Base-by-base conservation (phyloP, 2,113 vertebrate species). In the Podarcis raffonei region DNA sequence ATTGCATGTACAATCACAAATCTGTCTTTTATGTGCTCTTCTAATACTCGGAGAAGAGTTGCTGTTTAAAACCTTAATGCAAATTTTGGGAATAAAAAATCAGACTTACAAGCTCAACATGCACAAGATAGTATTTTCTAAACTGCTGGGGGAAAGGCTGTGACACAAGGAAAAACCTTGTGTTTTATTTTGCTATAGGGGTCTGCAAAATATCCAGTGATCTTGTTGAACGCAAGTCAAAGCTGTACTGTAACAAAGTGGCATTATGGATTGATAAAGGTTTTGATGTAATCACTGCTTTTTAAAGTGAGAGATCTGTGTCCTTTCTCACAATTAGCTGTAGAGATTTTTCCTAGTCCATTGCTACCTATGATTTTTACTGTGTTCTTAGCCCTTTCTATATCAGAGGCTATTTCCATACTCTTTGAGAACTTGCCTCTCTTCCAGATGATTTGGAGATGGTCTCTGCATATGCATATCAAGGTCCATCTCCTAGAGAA, bases 61-160 rank as follows among this genome's bases (percentile, higher is more conserved):
- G 25, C n/a, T 2, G 59, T n/a, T 59, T 0, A 0, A 42, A 87
- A 57, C 53, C 23, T 32, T 69, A n/a, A 22, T 8, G 23, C 11
- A 0, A 8, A 66, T n/a, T n/a, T 22, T 66, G 69, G 48, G 2
- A 82, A 3, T n/a, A n/a, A 48, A 35, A 53, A 72, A 88, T 27
- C 13, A 83, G 16, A 59, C n/a, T 1, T 62, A 53, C 12, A 53
- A 53, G 48, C 11, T 79, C 82, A 65, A 90, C 18, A 7, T 78
- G 86, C 68, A 42, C n/a, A 75, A 84, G 75, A 6, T 27, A 27
- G 12, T 18, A 39, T 39, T 35, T 39, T 15, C 23, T 22, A 83
- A 27, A 27, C 13, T 37, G 77, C 11, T 62, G 81, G 53, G 8
- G 11, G 11, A 62, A 13, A 62, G 57, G 4, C 16, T 53, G 9